Conservation (phyloP, 2,113 vertebrate species). For the Chinchilla lanigera region DNA sequence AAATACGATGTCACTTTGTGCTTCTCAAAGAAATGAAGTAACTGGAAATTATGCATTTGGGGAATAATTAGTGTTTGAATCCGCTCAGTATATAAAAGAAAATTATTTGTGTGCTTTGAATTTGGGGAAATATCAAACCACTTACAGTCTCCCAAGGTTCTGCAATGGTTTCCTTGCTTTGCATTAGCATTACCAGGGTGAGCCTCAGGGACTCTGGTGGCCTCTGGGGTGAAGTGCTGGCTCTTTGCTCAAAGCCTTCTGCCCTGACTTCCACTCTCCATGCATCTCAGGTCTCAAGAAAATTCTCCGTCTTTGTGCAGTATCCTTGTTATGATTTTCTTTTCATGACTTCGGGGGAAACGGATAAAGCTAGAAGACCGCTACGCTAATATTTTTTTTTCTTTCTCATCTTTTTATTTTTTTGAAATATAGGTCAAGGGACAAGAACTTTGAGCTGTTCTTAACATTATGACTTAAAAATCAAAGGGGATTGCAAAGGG, state of each 20-base stretch:
- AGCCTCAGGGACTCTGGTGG: background rate
- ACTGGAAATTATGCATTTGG: conserved; percentile 75
- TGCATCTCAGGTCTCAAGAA: background rate
- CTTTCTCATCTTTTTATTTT: background rate
- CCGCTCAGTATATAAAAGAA: conserved; percentile 21
- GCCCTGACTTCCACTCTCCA: background rate
- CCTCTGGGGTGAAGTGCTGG: background rate
- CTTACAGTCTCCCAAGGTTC: background rate
- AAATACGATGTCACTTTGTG: conserved; percentile 73
- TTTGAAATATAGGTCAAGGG: conserved; percentile 17
- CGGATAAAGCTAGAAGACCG: background rate
- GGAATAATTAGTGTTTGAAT: conserved; percentile 64
- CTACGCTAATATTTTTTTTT: background rate
- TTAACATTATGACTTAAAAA: conserved; percentile 29
- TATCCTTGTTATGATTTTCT: background rate
- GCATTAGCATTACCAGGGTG: background rate
- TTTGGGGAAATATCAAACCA: conserved; percentile 37
- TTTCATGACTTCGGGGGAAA: background rate
- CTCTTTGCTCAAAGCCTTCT: background rate
- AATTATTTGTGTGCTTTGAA: conserved; percentile 41
- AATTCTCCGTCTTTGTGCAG: background rate
- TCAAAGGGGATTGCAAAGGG: background rate
- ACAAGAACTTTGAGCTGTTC: conserved; percentile 29
- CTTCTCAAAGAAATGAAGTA: conserved; percentile 70
- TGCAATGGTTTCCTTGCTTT: background rate